Conservation (phyloP, 2,113 vertebrate genomes). For the Sialia sialis region DNA sequence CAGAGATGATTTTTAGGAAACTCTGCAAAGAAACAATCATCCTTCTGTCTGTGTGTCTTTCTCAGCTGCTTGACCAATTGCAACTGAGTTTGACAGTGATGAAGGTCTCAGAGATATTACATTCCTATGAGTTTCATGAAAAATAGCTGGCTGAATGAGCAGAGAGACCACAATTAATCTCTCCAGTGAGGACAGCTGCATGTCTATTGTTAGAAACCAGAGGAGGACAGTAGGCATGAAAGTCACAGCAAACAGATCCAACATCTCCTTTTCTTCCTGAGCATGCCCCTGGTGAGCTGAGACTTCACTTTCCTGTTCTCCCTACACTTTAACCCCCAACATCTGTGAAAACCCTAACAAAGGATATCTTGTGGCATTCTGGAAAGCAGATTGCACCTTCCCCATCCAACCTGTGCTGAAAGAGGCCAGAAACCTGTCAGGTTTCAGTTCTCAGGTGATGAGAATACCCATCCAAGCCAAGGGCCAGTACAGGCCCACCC, state of each 20-base stretch:
- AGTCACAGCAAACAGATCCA: not conserved
- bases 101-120: constrained; percentile 11
- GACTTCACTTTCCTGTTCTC: not conserved
- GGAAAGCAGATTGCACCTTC: not conserved
- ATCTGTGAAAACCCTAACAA: not conserved
- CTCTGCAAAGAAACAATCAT: not conserved
- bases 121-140: constrained; percentile 34
- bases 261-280: not conserved
- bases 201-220: constrained; percentile 35
- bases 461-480: not conserved
- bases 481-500: not conserved
- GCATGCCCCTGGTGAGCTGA: not conserved
- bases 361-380: not conserved
- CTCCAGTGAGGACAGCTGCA: constrained; percentile 5
- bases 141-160: constrained; percentile 39
- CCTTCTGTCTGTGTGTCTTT: not conserved
- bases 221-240: not conserved
- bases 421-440: not conserved
- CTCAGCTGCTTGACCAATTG: constrained; percentile 10
- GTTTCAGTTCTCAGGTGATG: not conserved
- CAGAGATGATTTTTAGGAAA: not conserved
- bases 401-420: not conserved
- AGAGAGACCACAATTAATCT: constrained; percentile 46
- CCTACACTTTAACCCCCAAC: not conserved
- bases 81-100: constrained; percentile 29